These are phyloP conservation scores for Phortica magna DNA, from an alignment of 2,888 invertebrate genomes.

Conservation along the genomic window DNA sequence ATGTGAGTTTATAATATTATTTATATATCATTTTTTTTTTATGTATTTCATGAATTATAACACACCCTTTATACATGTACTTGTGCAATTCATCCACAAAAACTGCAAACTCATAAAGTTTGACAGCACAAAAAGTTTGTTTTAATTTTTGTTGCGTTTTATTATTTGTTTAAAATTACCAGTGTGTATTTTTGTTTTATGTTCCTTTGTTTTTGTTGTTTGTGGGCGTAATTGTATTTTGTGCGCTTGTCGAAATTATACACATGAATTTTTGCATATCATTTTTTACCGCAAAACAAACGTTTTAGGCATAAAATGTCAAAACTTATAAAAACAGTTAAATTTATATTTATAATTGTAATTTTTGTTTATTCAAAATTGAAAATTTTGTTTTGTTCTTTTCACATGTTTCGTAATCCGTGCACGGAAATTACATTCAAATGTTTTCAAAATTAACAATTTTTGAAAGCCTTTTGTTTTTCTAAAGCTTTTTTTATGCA, in stretches of 20 bases:
- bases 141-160: slow-evolving; percentile 21
- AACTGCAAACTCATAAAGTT: no score
- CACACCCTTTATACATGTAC: no score
- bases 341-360: neutral
- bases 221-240: neutral
- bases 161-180: slow-evolving; percentile 8
- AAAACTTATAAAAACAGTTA: no score
- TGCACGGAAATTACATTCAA: neutral
- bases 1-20: no score
- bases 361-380: neutral
- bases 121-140: slow-evolving; percentile 12
- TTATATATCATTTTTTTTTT: no score
- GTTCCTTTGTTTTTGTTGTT: slow-evolving; percentile 4
- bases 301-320: no score
- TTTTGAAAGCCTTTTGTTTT: neutral
- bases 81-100: no score
- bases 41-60: no score
- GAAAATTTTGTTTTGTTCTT: neutral
- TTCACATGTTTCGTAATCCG: neutral
- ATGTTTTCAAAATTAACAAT: neutral
- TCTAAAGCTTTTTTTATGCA: neutral
- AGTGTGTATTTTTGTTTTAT: neutral
- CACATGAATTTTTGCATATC: slow-evolving; percentile 4
- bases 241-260: slow-evolving; percentile 2
- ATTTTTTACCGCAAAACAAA: neutral